These are phyloP conservation scores for Tor tambroides DNA, from an alignment of 2,113 vertebrate species.

Conservation along the genomic window DNA sequence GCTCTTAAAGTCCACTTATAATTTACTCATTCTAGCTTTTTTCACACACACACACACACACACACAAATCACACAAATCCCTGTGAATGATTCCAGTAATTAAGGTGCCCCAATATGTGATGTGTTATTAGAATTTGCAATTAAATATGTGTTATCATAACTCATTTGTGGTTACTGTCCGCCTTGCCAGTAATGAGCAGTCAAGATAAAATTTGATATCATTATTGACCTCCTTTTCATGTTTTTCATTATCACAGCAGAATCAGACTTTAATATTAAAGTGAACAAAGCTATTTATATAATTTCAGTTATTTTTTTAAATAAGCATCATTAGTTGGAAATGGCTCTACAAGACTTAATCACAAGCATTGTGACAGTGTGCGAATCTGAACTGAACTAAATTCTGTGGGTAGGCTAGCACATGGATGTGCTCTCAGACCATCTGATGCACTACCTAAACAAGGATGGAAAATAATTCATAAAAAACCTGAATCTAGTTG, in stretches of 20 bases:
- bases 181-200: neutral
- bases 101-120: neutral
- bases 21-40: slow-evolving; percentile 13
- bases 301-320: neutral
- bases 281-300: neutral
- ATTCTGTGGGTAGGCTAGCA: neutral
- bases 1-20: slow-evolving; percentile 7
- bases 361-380: neutral
- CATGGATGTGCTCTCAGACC: neutral
- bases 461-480: neutral
- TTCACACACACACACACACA: slow-evolving; percentile 4
- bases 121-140: neutral
- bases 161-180: neutral
- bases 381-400: neutral
- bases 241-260: slow-evolving; percentile 9
- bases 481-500: neutral
- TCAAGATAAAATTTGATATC: neutral
- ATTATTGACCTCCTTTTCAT: neutral
- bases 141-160: neutral
- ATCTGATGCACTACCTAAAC: neutral
- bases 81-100: neutral
- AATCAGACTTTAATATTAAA: neutral
- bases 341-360: neutral
- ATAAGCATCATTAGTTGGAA: neutral
- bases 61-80: slow-evolving; percentile 16